Evolutionary conservation across 2,888 invertebrate genomes (phyloP).

Genomic region (Lysandra coridon): DNA sequence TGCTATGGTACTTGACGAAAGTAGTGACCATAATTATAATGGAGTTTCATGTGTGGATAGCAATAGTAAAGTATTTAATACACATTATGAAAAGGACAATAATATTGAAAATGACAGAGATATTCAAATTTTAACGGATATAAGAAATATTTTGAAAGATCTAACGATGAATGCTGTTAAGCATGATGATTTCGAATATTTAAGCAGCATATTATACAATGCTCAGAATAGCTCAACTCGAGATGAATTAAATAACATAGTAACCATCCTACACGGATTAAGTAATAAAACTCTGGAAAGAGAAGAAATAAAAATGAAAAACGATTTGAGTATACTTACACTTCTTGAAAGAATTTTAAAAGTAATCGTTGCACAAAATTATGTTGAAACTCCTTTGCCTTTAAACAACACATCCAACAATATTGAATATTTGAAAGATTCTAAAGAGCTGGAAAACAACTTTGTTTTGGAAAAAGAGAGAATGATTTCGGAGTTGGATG

Average conservation of each 20-base stretch:
- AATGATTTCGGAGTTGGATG: constrained; percentile 41
- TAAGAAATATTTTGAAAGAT: constrained; percentile 44
- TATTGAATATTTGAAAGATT: not conserved
- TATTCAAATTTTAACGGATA: constrained; percentile 40
- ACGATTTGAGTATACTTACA: not conserved
- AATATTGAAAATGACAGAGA: no score
- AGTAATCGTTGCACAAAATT: constrained; percentile 34
- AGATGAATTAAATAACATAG: constrained; percentile 9
- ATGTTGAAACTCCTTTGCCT: constrained; percentile 17
- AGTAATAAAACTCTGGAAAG: not conserved
- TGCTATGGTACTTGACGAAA: constrained; percentile 48
- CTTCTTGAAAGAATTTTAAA: constrained; percentile 45
- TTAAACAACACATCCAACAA: not conserved
- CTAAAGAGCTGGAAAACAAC: constrained; percentile 43
- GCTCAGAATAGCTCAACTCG: not conserved
- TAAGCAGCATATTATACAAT: not conserved
- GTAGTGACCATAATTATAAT: constrained; percentile 47
- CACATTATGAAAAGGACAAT: not conserved
- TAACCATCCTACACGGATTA: not conserved
- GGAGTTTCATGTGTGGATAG: constrained; percentile 49
- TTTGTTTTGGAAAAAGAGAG: constrained; percentile 44
- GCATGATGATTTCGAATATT: not conserved
- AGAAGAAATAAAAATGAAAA: not conserved
- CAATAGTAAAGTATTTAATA: not conserved
- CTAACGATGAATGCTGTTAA: not conserved